phyloP scores from a whole-genome alignment of 64 coral and sea anemone species.

The Pachyseris speciosa region DNA sequence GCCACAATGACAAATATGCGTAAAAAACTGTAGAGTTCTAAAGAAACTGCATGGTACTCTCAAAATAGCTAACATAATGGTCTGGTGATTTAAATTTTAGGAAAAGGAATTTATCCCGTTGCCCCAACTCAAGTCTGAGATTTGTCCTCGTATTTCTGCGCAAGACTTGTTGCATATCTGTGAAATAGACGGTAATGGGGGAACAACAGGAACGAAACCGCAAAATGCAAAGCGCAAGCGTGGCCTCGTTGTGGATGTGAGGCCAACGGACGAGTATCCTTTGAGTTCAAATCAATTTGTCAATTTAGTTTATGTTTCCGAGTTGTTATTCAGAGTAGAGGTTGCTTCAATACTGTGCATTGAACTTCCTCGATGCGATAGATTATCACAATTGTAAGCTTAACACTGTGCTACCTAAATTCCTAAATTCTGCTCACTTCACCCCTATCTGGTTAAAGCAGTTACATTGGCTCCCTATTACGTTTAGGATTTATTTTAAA shows the following conservation, averaged over 20 bases:
- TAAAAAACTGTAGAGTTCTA: too few relatives aligned
- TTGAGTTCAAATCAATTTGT: background rate
- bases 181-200: conserved; percentile 59
- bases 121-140: conserved; percentile 82
- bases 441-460: too few relatives aligned
- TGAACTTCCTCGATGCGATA: too few relatives aligned
- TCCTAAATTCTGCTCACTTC: too few relatives aligned
- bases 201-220: background rate
- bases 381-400: too few relatives aligned
- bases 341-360: too few relatives aligned
- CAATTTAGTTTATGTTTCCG: background rate
- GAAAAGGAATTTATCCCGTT: conserved; percentile 94
- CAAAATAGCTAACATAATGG: background rate
- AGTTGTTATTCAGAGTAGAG: background rate
- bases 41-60: too few relatives aligned
- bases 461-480: too few relatives aligned
- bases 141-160: conserved; percentile 83
- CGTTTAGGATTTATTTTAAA: too few relatives aligned
- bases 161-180: conserved; percentile 89
- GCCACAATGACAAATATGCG: too few relatives aligned
- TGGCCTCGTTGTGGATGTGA: conserved; percentile 91
- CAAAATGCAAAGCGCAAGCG: conserved; percentile 73
- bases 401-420: too few relatives aligned
- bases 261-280: conserved; percentile 96
- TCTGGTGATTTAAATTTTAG: conserved; percentile 12